These are phyloP conservation scores for Tetranychus piercei DNA, from an alignment of 2,888 invertebrate species.

Conservation along the genomic window DNA sequence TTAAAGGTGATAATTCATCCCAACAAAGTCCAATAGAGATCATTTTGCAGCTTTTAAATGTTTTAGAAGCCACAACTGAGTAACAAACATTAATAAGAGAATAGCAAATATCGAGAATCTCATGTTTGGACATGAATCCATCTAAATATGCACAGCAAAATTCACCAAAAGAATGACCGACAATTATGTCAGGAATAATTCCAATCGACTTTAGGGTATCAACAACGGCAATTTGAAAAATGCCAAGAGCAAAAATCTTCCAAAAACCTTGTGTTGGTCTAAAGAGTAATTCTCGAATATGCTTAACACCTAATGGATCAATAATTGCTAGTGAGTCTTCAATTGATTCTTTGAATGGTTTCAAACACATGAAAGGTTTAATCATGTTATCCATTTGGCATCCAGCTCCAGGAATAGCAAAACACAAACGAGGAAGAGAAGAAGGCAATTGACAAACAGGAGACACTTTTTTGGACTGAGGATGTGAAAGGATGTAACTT, in stretches of 20 bases:
- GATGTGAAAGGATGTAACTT: not conserved
- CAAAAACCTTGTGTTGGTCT: conserved; percentile 30
- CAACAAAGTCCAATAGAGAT: conserved; percentile 75
- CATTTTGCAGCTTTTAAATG: conserved; percentile 58
- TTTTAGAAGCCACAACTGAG: conserved; percentile 40
- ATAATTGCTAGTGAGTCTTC: conserved; percentile 31
- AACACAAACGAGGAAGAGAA: not conserved
- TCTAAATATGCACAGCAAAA: conserved; percentile 40
- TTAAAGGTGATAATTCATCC: conserved; percentile 53
- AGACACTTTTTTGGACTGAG: not conserved
- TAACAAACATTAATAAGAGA: not conserved
- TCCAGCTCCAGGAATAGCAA: conserved; percentile 38
- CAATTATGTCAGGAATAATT: conserved; percentile 36
- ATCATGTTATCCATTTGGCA: conserved; percentile 40
- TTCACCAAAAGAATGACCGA: conserved; percentile 34
- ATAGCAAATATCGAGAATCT: not conserved
- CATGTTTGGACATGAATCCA: conserved; percentile 32
- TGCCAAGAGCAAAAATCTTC: conserved; percentile 31
- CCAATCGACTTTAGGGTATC: conserved; percentile 35
- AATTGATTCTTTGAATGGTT: conserved; percentile 35
- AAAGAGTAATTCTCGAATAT: not conserved
- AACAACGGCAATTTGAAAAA: conserved; percentile 39
- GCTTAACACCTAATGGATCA: not conserved
- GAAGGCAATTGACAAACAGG: not conserved
- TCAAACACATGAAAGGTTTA: conserved; percentile 34